These are phyloP conservation scores for Emydocephalus ijimae DNA, from an alignment of 2,113 vertebrate genomes.

Conservation along the genomic window DNA sequence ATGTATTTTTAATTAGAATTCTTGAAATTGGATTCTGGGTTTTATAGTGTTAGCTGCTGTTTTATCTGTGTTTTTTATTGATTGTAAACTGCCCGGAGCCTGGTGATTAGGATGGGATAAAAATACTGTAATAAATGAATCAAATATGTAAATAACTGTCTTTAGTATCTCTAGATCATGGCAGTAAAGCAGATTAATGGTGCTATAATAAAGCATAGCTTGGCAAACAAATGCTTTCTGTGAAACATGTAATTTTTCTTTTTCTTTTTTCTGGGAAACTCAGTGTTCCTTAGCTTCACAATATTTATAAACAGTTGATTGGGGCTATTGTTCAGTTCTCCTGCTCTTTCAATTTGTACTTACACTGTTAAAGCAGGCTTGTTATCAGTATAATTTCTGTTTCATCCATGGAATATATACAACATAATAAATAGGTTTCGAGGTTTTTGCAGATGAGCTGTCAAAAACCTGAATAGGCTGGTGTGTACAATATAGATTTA, in stretches of 20 bases:
- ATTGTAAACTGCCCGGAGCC: not conserved
- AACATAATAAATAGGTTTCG: fast-evolving
- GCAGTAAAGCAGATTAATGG: not conserved
- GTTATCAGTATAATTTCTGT: not conserved
- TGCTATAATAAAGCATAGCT: conserved; percentile 2
- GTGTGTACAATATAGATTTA: not conserved
- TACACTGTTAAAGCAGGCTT: not conserved
- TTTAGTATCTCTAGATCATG: not conserved
- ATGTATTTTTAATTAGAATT: not conserved
- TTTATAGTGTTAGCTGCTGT: not conserved
- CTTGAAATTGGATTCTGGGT: not conserved
- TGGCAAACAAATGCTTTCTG: not conserved
- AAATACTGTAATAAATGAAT: not conserved
- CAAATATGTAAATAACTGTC: not conserved
- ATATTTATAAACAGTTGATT: conserved; percentile 14
- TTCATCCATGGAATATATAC: not conserved
- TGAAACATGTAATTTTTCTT: not conserved
- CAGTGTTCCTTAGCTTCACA: not conserved
- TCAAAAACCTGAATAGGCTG: conserved; percentile 1
- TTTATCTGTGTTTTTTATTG: not conserved
- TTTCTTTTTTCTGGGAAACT: not conserved
- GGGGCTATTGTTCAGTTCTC: conserved; percentile 7
- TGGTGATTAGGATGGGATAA: not conserved
- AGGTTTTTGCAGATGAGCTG: not conserved
- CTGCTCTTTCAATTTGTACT: not conserved